Base-by-base conservation (phyloP, 92 coral and sea anemone genomes). In the Phenganax marumi region DNA sequence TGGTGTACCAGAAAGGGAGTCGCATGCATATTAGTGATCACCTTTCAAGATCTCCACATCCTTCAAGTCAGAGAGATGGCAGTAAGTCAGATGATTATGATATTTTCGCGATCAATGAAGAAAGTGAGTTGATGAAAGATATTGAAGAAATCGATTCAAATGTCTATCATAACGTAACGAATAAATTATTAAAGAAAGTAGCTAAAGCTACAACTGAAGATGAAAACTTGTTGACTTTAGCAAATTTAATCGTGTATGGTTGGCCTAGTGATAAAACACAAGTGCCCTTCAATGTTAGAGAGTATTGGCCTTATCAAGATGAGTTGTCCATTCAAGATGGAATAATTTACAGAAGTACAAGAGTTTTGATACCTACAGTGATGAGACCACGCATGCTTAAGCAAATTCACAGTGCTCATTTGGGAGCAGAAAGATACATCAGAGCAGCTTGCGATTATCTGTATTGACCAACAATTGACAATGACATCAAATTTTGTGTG, bases 301-400 rank as follows among this genome's bases (percentile, higher is more conserved):
- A 61, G 25, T 62, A 61, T 52, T 84, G 83, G 66, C 82, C 82
- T 7, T 83, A 74, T 83, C 16, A 57, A 73, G 81, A 83, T 49
- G 81, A 83, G 64, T 49, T 83, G 57, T 65, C 81, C 43, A 55
- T 57, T n/a, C 81, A 82, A 50, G 71, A 73, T n/a, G 81, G 86
- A 22, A 25, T 84, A 84, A 62, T 76, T 75, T 84, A 19, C 64
- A 60, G 75, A 16, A 61, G 87, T 55, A 84, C 81, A 6, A 84
- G 82, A 63, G 64, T 53, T 23, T 12, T 84, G 17, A 75, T 84
- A 33, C 83, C 82, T 70, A 60, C 74, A 43, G 65, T 56, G 19
- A 53, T 84, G 51, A 72, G 76, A 46, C 75, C 87, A 60, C 66
- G 39, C 60, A 75, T 84, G 73, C 50, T 84, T 46, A 16, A 73